Evolutionary conservation across 2,113 vertebrate genomes (phyloP), one percentile per base, ranked within the genome.

Genomic region (Limnothrissa miodon): DNA sequence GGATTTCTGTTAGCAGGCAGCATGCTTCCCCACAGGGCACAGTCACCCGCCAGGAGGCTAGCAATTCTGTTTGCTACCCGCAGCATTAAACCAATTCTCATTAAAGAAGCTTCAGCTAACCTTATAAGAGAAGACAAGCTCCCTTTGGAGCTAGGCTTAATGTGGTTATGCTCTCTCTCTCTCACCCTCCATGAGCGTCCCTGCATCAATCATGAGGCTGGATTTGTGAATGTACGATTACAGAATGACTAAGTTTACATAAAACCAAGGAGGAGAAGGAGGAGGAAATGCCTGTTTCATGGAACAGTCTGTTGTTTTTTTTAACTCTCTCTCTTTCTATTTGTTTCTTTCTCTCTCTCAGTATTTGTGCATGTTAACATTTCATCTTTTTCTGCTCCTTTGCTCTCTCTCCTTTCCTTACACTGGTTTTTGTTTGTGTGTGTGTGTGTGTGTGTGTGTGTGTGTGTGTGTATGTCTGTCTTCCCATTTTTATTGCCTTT

Each of bases 301-400:
- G 51, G 21, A 56, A 23, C 19, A 23, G 51, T 21, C 51, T 56
- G 21, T 6, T 80, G 11, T 85, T 29, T 78, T 39, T 33, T 33
- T 66, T 11, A 0, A 21, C 29, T 84, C 74, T 36, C 15, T 82
- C 59, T 53, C 29, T 19, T 0, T 56, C 23, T 51, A 33, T 79
- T 11, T 84, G 29, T 78, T 36, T 15, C 51, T 82, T 11, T 80
- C 80, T 80, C 15, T 45, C n/a, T 82, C 39, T 45, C 85, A 84
- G 84, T 80, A 51, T 39, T 79, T 78, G 36, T 36, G 78, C 0
- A 23, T 79, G 78, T 82, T 59, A 44, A 44, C 53, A 78, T 33
- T 39, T 62, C 11, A 53, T 5, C 51, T 0, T 23, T 53, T 29
- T n/a, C 1, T 70, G 42, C 42, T 6, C 29, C 44, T 33, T 45